These are phyloP conservation scores for Melitaea athalia DNA, from an alignment of 2,888 invertebrate genomes.

Conservation along the genomic window DNA sequence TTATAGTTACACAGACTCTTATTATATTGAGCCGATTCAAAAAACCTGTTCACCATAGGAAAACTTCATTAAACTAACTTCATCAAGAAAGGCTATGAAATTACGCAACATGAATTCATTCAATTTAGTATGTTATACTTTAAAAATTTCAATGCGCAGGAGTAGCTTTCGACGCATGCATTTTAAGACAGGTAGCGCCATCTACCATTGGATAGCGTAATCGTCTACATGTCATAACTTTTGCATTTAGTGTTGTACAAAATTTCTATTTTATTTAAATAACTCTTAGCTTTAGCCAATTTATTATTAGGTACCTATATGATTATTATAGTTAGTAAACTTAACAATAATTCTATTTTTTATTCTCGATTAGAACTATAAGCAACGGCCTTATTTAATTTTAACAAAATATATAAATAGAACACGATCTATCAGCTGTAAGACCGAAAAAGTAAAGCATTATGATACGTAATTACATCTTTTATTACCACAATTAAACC, in stretches of 20 bases:
- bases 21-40: too few species aligned
- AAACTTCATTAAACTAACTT: too few species aligned
- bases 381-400: too few species aligned
- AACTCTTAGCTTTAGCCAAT: too few species aligned
- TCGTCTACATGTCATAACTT: not conserved
- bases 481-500: not conserved
- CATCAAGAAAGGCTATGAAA: too few species aligned
- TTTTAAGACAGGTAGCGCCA: constrained; percentile 53
- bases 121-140: not conserved
- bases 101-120: not conserved
- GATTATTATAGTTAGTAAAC: too few species aligned
- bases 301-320: too few species aligned
- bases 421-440: not conserved
- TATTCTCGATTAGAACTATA: not conserved
- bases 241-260: not conserved
- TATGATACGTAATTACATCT: not conserved
- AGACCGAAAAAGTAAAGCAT: not conserved
- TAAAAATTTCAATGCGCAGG: not conserved
- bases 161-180: not conserved
- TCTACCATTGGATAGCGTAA: constrained; percentile 54
- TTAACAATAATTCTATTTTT: not conserved
- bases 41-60: too few species aligned
- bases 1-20: too few species aligned
- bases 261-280: too few species aligned
- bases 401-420: too few species aligned